Conservation (phyloP, 2,797 vertebrate species). For the Labeo calbasu region DNA sequence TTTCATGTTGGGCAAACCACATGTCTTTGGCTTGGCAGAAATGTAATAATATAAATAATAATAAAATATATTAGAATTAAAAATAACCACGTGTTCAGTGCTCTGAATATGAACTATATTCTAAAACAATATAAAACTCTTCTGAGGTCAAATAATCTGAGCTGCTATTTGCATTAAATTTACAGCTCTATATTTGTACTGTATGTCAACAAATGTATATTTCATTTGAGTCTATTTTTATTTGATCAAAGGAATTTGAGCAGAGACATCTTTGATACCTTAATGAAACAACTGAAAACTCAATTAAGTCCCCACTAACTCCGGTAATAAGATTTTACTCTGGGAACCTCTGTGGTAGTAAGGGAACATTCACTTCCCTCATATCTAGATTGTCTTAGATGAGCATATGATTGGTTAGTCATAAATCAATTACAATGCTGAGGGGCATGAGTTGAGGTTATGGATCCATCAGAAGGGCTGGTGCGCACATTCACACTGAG, state of each 20-base stretch:
- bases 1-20: background rate
- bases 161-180: background rate
- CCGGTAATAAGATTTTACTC: background rate
- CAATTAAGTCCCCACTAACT: background rate
- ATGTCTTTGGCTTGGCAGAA: background rate
- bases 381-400: background rate
- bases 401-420: conserved; percentile 4
- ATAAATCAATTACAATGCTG: background rate
- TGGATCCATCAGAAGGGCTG: conserved; percentile 37
- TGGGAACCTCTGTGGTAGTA: background rate
- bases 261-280: background rate
- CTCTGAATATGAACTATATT: background rate
- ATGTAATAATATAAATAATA: background rate
- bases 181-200: background rate
- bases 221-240: background rate
- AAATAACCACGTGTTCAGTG: background rate
- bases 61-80: background rate
- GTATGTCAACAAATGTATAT: background rate
- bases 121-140: background rate
- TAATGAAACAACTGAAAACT: background rate
- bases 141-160: background rate
- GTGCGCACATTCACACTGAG: conserved; percentile 25
- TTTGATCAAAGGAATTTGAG: background rate
- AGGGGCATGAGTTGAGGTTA: conserved; percentile 18
- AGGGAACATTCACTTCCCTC: background rate